phyloP scores from a whole-genome alignment of 2,888 invertebrate genomes.

The Leuctra nigra region DNA sequence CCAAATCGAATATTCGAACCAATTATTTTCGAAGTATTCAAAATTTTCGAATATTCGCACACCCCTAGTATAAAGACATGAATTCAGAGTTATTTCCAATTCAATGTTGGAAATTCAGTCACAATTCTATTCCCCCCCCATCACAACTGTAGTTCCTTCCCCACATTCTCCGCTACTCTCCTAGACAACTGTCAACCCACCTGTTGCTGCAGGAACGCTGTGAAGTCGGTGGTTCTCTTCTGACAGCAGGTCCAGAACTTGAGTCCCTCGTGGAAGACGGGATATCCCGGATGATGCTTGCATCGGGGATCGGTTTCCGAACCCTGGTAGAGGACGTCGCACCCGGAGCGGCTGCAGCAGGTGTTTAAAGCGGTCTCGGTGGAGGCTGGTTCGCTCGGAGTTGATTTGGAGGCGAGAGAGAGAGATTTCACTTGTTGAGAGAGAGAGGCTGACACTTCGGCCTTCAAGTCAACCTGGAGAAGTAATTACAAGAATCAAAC shows the following conservation, averaged over 20 bases:
- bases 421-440: conserved; percentile 51
- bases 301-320: conserved; percentile 60
- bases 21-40: too few relatives aligned
- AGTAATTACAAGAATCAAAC: too few relatives aligned
- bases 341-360: conserved; percentile 79
- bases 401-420: conserved; percentile 18
- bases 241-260: conserved; percentile 98
- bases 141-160: neutral
- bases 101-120: neutral
- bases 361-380: conserved; percentile 62
- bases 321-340: conserved; percentile 61
- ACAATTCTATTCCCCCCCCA: neutral
- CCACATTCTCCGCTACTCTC: too few relatives aligned
- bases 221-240: conserved; percentile 88
- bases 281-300: conserved; percentile 77
- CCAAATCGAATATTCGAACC: too few relatives aligned
- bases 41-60: too few relatives aligned
- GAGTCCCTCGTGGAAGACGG: conserved; percentile 93
- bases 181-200: too few relatives aligned
- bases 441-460: conserved; percentile 58
- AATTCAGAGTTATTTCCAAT: too few relatives aligned
- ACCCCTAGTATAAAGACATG: too few relatives aligned
- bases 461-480: conserved; percentile 47
- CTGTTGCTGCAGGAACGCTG: conserved; percentile 81
- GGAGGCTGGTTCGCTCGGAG: conserved; percentile 35